These are phyloP conservation scores for Rutpela maculata DNA, from an alignment of 2,888 invertebrate species.

Conservation along the genomic window DNA sequence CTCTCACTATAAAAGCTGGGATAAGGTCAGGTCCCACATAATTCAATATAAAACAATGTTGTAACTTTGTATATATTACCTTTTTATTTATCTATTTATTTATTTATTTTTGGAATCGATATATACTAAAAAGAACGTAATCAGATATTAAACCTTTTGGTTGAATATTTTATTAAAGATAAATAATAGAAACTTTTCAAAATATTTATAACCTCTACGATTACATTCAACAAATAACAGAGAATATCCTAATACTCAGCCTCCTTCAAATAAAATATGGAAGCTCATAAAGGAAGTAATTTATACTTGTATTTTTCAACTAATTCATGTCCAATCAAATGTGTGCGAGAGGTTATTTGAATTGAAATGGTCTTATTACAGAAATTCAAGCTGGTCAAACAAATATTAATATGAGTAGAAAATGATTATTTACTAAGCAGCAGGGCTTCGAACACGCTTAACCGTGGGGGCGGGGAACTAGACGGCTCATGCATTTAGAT, in stretches of 20 bases:
- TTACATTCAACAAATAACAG: background rate
- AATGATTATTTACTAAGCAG: conserved; percentile 71
- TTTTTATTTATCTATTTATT: too few relatives aligned
- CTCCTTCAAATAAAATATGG: background rate
- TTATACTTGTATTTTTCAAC: background rate
- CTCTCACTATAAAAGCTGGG: too few relatives aligned
- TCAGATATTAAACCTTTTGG: too few relatives aligned
- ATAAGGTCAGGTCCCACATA: too few relatives aligned
- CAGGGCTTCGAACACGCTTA: conserved; percentile 62
- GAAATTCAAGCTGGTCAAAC: conserved; percentile 66
- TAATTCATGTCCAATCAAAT: background rate
- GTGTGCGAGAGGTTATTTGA: conserved; percentile 61
- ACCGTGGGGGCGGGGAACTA: conserved; percentile 53
- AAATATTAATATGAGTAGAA: conserved; percentile 70
- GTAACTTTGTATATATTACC: too few relatives aligned
- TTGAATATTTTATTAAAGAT: too few relatives aligned
- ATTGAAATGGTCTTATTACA: conserved; percentile 68
- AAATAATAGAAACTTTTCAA: background rate
- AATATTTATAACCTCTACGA: background rate
- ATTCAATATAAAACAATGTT: too few relatives aligned
- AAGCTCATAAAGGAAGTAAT: background rate
- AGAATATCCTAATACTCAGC: background rate
- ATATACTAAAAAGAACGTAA: too few relatives aligned
- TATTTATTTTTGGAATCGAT: too few relatives aligned
- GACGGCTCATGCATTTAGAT: conserved; percentile 68